A percentile compares a stretch with the other conserved stretches of the same genome.
These are phyloP conservation scores for Pollimyrus isidori DNA, from an alignment of 2,113 vertebrate species.

Conservation along the genomic window DNA sequence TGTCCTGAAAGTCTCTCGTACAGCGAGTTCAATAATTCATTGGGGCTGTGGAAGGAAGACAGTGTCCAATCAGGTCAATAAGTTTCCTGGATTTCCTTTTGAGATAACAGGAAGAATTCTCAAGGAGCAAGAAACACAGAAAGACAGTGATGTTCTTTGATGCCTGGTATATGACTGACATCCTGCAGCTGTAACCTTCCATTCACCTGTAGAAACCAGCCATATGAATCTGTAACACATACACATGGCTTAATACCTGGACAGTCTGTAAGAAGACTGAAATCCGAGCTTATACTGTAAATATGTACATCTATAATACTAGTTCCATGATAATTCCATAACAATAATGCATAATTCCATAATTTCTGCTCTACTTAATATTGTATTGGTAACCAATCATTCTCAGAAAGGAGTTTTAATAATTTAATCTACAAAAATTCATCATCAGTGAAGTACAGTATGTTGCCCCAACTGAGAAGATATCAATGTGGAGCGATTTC, in stretches of 20 bases:
- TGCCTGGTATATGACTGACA: not conserved
- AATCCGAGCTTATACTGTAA: not conserved
- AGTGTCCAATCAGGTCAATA: not conserved
- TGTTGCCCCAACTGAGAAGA: not conserved
- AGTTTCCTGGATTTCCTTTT: not conserved
- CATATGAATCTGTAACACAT: not conserved
- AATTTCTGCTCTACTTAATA: not conserved
- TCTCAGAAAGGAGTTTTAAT: not conserved
- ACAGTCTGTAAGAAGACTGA: not conserved
- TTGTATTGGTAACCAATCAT: not conserved
- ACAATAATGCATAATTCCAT: not conserved
- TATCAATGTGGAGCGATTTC: not conserved
- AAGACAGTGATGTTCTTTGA: not conserved
- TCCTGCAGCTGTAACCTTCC: not conserved
- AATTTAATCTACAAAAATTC: not conserved
- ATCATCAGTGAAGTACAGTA: not conserved
- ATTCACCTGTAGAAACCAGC: not conserved
- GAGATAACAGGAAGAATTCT: not conserved
- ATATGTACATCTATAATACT: not conserved
- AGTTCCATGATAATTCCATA: not conserved
- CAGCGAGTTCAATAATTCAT: slow-evolving; percentile 1
- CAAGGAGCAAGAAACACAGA: not conserved
- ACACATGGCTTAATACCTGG: not conserved
- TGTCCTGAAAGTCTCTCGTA: not conserved
- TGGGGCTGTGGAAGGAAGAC: not conserved